A percentile compares a stretch with the other conserved stretches of the same genome.
phyloP scores from a whole-genome alignment of 2,797 vertebrate species.

The Hippocampus kuda region DNA sequence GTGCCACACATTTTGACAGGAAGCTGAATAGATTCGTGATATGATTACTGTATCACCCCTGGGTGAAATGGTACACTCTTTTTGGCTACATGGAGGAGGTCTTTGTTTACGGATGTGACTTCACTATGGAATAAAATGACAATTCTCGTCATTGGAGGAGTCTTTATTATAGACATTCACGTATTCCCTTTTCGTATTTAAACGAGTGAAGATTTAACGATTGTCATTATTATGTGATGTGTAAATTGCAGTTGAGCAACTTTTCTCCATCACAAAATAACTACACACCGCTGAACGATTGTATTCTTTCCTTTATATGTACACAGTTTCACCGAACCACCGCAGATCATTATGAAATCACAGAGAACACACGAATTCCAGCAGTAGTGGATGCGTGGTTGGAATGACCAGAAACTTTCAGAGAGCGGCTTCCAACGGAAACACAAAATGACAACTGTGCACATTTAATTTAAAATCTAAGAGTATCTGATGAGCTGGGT shows the following conservation, averaged over 20 bases:
- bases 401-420: conserved; percentile 59
- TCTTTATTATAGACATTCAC: background rate
- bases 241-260: background rate
- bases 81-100: conserved; percentile 26
- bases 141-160: background rate
- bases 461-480: conserved; percentile 15
- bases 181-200: background rate
- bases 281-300: conserved; percentile 13
- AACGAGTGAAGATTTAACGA: background rate
- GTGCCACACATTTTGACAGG: accelerated
- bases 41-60: background rate
- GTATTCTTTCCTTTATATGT: conserved; percentile 71
- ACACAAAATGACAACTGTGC: conserved; percentile 26
- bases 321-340: conserved; percentile 64
- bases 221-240: background rate
- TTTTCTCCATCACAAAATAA: background rate
- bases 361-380: conserved; percentile 63
- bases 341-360: conserved; percentile 59
- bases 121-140: background rate
- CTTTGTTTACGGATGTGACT: conserved; percentile 60
- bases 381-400: conserved; percentile 63
- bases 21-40: accelerated
- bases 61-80: conserved; percentile 34
- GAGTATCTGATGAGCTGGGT: conserved; percentile 22
- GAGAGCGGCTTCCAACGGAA: conserved; percentile 23